Evolutionary conservation across 2,113 vertebrate species (phyloP).

Genomic region (Lepidothrix coronata): DNA sequence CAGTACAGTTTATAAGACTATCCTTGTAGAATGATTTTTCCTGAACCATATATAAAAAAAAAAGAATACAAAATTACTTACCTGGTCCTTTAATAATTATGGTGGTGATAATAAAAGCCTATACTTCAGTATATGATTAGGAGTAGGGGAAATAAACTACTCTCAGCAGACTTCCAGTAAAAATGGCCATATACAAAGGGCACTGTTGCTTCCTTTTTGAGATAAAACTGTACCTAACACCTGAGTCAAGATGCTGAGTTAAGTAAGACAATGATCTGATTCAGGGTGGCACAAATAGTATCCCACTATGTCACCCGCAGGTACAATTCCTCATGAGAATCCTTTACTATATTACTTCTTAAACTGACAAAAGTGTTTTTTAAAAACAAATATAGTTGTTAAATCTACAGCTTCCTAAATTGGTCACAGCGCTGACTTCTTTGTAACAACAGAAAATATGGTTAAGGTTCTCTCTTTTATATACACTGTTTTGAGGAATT

Average conservation of each 20-base stretch:
- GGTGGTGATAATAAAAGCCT: background rate
- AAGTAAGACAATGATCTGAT: background rate
- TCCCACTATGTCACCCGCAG: background rate
- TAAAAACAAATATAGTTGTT: background rate
- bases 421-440: background rate
- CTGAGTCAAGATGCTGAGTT: background rate
- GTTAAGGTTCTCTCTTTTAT: background rate
- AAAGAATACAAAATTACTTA: background rate
- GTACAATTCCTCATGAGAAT: background rate
- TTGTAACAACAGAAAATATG: background rate
- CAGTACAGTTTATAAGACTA: background rate
- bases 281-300: background rate
- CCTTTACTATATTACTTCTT: background rate
- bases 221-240: background rate
- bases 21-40: background rate
- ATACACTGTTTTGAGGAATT: background rate
- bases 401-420: background rate
- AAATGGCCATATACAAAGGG: background rate
- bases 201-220: background rate
- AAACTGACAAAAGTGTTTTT: background rate
- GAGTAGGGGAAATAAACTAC: background rate
- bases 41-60: background rate
- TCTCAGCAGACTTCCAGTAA: background rate
- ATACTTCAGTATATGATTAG: background rate
- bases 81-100: background rate